Evolutionary conservation across 2,888 invertebrate genomes (phyloP), one percentile per base, ranked within the genome.

Genomic region (Chymomyza amoena): DNA sequence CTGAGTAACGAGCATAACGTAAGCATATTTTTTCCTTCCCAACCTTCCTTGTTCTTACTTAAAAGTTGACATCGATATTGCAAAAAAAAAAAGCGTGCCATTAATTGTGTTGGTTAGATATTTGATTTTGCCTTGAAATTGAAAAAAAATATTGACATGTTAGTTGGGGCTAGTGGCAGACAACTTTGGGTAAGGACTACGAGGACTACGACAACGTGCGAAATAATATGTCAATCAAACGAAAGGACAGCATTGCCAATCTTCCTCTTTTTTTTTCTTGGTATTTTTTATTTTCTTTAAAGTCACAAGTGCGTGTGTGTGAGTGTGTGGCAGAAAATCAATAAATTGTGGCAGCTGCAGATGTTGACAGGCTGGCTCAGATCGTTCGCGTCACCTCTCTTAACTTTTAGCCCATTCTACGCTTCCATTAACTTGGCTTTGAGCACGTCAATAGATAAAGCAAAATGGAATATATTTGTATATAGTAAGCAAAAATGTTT

Each of bases 1-100:
- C 32, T 32, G 32, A 32, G 32, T 32, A 32, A 32, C 32, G 32
- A 32, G 32, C 32, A 32, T 25, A 25, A 4, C 32, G 32, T 32
- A 7, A 7, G 32, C 32, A 32, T 7, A 1, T 32, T 64, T 54
- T 56, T 15, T 51, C 6, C 28, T 51, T 70, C 25, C 25, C 25
- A 25, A 4, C n/a, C 9, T 32, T 60, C 61, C 60, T 51, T 62
- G 61, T 69, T 67, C 80, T 84, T 84, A 83, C 81, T 84, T 81
- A 83, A 83, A 83, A 83, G 81, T 83, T 83, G 73, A 64, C 60
- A 79, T 61, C 75, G 75, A 63, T 81, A 78, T 75, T 62, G 65
- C 70, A 63, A 73, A 85, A 80, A 75, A 63, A 74, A 28, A 83
- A 80, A 75, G 75, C 71, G 75, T 72, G 66, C 66, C 68, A 72